These are phyloP conservation scores for Macropus fuliginosus DNA, from an alignment of 2,797 vertebrate genomes.

Conservation along the genomic window DNA sequence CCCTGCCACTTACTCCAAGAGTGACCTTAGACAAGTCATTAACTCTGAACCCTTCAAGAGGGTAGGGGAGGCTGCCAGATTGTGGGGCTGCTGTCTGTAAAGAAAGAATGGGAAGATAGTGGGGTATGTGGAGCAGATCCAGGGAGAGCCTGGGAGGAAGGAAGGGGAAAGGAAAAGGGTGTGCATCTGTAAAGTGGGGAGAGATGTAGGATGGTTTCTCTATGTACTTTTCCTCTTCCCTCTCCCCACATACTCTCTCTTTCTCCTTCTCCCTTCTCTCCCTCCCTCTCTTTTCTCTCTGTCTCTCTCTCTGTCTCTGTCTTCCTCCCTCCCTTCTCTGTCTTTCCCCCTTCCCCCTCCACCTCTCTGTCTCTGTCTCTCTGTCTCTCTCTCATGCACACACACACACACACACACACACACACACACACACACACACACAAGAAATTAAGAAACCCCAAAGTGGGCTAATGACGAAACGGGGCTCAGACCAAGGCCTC, in stretches of 20 bases:
- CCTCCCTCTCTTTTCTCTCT: neutral
- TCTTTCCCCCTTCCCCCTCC: neutral
- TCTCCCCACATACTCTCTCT: too few relatives aligned
- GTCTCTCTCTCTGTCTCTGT: too few relatives aligned
- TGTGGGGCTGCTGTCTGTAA: neutral
- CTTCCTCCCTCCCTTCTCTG: neutral
- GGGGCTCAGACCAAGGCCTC: neutral
- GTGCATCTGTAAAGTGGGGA: neutral
- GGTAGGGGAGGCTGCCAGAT: neutral
- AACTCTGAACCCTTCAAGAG: neutral
- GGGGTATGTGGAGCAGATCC: neutral
- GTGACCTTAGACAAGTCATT: neutral
- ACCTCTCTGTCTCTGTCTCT: neutral
- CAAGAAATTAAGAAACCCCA: neutral
- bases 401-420: neutral
- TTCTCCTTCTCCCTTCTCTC: neutral
- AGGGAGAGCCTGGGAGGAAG: neutral
- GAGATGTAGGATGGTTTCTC: neutral
- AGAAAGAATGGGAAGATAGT: neutral
- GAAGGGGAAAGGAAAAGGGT: neutral
- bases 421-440: neutral
- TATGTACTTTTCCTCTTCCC: neutral
- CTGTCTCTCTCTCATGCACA: neutral
- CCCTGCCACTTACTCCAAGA: neutral
- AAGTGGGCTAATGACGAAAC: neutral